Evolutionary conservation across 2,888 invertebrate genomes (phyloP), one percentile per base, ranked within the genome.

Genomic region (Gari tellinella): DNA sequence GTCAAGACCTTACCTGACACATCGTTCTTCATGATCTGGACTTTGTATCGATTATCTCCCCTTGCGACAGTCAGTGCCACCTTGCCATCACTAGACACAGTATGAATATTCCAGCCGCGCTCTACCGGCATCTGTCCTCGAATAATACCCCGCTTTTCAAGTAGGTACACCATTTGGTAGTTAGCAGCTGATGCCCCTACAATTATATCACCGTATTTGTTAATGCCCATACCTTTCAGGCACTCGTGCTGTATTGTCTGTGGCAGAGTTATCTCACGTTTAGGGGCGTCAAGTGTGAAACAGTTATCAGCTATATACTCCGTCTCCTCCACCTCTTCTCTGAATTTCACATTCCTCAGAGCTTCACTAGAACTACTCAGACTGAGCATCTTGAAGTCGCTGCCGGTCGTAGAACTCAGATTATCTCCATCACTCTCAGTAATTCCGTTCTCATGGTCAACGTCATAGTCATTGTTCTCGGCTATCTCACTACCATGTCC

Each of bases 11-110:
- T 72, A 5, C 85, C 85, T 21, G 80, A 82, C 10, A 86, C 84
- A 45, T 89, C 87, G 56, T 84, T 84, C 38, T 82, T 76, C 69
- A 88, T 57, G 14, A 89, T 82, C 64, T 82, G 78, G n/a, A 89
- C 86, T 75, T 89, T 89, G 76, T 84, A 88, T n/a, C 84, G 79
- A 68, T 87, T 88, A 55, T 86, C 86, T 57, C 88, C 87, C 49
- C 87, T 78, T 40, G 87, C 82, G 12, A 86, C 73, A 26, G 82
- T 81, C 25, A 89, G 60, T 38, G 83, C 82, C 25, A 88, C 87
- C 69, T 86, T 86, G 14, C 88, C 88, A 62, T 88, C 87, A 57
- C 83, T 80, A 1, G 88, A 80, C 7, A 89, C 84, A 3, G 86
- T 85, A 64, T 87, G 88, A 37, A 89, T 81, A 37, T 70, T 84